These are phyloP conservation scores for Pseudolycoriella hygida DNA, from an alignment of 2,888 invertebrate species.

Conservation along the genomic window DNA sequence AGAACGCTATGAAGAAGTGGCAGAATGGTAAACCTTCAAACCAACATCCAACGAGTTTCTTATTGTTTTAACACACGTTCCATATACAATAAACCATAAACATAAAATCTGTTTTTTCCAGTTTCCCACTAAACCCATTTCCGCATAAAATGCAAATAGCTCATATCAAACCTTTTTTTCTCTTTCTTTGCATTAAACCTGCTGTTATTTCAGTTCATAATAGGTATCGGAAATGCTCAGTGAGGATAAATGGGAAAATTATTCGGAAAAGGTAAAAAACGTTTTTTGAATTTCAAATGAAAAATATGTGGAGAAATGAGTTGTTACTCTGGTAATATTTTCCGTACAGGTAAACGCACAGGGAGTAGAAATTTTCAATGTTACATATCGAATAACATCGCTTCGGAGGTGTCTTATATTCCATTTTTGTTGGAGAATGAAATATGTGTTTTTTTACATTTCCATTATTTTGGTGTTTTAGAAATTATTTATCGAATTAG, in stretches of 20 bases:
- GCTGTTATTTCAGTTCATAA: not conserved
- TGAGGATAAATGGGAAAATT: not conserved
- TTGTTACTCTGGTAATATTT: not conserved
- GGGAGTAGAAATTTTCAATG: not conserved
- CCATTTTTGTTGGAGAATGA: too few relatives aligned
- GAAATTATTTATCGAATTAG: too few relatives aligned
- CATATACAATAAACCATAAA: not conserved
- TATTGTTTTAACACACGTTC: too few relatives aligned
- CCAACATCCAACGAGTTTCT: too few relatives aligned
- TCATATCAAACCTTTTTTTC: not conserved
- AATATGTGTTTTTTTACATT: too few relatives aligned
- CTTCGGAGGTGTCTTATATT: too few relatives aligned
- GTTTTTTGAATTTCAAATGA: not conserved
- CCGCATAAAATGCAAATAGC: not conserved
- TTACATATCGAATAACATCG: too few relatives aligned
- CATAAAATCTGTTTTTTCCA: not conserved
- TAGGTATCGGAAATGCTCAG: conserved; percentile 1
- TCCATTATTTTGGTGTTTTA: too few relatives aligned
- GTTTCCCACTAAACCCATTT: not conserved
- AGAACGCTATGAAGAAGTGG: too few relatives aligned
- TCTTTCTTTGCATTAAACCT: not conserved
- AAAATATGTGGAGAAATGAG: not conserved
- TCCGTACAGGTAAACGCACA: not conserved
- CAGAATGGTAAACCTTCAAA: too few relatives aligned
- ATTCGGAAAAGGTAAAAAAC: not conserved